These are phyloP conservation scores for Fragum whitleyi DNA, from an alignment of 2,888 invertebrate species.

Conservation along the genomic window DNA sequence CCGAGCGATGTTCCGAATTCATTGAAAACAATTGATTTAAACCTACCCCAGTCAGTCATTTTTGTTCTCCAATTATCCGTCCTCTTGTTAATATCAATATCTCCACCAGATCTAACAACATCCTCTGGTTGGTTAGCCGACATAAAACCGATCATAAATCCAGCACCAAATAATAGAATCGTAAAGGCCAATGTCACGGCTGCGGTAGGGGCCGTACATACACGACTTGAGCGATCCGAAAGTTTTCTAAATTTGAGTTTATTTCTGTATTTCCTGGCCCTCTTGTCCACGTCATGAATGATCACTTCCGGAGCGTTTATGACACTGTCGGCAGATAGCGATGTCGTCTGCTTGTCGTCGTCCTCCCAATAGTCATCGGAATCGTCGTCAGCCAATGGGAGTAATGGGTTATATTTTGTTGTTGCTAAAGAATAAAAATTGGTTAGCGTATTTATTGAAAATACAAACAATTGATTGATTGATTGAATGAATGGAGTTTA, in stretches of 20 bases:
- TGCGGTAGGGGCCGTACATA: conserved; percentile 66
- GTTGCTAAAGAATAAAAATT: conserved; percentile 29
- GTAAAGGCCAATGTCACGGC: conserved; percentile 62
- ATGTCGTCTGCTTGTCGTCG: conserved; percentile 31
- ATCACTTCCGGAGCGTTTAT: conserved; percentile 55
- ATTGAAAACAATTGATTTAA: no score
- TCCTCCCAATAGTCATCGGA: conserved; percentile 66
- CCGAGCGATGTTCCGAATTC: no score
- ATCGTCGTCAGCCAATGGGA: conserved; percentile 66
- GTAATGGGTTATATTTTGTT: conserved; percentile 65
- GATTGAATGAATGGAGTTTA: no score
- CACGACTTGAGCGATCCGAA: conserved; percentile 28
- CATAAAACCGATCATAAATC: conserved; percentile 68
- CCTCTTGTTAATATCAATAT: conserved; percentile 37
- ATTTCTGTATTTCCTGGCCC: conserved; percentile 24
- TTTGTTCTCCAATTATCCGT: conserved; percentile 70
- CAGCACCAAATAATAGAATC: conserved; percentile 63
- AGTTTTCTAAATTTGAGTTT: conserved; percentile 45
- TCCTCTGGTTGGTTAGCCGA: conserved; percentile 35
- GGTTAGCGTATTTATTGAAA: no score
- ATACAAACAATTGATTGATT: no score
- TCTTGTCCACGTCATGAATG: conserved; percentile 32
- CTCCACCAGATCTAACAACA: neutral
- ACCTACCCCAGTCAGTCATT: conserved; percentile 70
- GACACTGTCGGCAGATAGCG: conserved; percentile 12